These are phyloP conservation scores for Plectropomus leopardus DNA, from an alignment of 2,113 vertebrate genomes.

Conservation along the genomic window DNA sequence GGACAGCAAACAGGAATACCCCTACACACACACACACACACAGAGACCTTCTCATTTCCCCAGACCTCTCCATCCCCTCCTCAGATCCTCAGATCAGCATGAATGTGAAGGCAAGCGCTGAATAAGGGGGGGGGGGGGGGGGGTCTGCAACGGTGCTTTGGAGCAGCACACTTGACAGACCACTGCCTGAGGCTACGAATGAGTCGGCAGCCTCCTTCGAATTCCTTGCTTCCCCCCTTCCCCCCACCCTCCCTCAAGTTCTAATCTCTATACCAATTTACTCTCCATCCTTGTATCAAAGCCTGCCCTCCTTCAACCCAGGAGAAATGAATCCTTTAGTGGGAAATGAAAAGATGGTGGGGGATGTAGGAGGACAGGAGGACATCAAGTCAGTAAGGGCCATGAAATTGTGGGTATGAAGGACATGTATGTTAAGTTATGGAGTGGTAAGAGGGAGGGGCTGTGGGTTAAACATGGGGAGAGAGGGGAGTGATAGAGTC, in stretches of 20 bases:
- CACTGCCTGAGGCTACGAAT: slow-evolving; percentile 46
- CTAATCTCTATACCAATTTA: slow-evolving; percentile 29
- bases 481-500: background rate
- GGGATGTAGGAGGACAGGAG: background rate
- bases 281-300: slow-evolving; percentile 31
- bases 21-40: background rate
- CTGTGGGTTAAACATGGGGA: background rate
- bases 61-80: slow-evolving; percentile 11
- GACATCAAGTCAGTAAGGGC: background rate
- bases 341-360: slow-evolving; percentile 1
- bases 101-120: slow-evolving; percentile 44
- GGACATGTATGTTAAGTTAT: background rate
- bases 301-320: slow-evolving; percentile 11
- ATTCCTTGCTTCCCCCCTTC: background rate
- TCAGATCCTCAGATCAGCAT: slow-evolving; percentile 24
- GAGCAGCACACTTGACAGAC: slow-evolving; percentile 47
- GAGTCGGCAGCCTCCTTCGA: slow-evolving; percentile 14
- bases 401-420: background rate
- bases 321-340: background rate
- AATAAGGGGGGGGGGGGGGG: slow-evolving; percentile 34
- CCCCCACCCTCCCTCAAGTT: slow-evolving; percentile 13
- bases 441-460: background rate
- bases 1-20: background rate
- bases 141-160: slow-evolving; percentile 34
- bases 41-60: background rate